A percentile compares a stretch with the other conserved stretches of the same genome.
phyloP scores from a whole-genome alignment of 2,888 invertebrate species.

The Aphodius granarius region DNA sequence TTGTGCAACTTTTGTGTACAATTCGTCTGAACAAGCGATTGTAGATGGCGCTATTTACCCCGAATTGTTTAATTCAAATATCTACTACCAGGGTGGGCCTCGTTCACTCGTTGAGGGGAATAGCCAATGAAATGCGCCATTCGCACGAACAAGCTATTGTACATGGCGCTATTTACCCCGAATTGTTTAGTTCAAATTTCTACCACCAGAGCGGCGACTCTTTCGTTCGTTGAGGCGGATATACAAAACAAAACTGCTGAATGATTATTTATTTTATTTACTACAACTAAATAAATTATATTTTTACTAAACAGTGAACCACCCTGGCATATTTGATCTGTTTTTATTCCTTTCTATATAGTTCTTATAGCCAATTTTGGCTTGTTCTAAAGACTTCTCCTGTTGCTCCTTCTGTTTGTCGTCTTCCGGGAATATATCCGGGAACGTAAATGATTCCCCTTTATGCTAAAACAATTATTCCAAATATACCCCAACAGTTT shows the following conservation, averaged over 20 bases:
- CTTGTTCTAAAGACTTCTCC: conserved; percentile 62
- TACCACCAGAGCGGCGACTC: too few relatives aligned
- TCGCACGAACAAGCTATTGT: too few relatives aligned
- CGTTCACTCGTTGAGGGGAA: too few relatives aligned
- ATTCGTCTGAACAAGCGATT: too few relatives aligned
- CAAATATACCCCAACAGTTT: background rate
- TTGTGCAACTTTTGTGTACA: too few relatives aligned
- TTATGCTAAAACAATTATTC: conserved; percentile 60
- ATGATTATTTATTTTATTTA: conserved; percentile 2
- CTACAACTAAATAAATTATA: background rate
- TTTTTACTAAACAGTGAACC: conserved; percentile 68
- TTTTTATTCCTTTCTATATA: conserved; percentile 67
- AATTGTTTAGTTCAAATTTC: too few relatives aligned
- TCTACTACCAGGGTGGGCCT: too few relatives aligned
- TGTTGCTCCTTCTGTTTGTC: conserved; percentile 60
- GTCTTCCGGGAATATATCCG: conserved; percentile 64
- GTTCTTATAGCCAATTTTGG: conserved; percentile 62
- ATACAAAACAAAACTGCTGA: background rate
- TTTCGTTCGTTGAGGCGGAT: too few relatives aligned
- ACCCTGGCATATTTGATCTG: conserved; percentile 73
- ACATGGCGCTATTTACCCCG: too few relatives aligned
- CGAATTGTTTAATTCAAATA: too few relatives aligned
- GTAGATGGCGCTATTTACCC: too few relatives aligned
- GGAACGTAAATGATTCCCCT: conserved; percentile 73
- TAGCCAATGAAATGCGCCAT: too few relatives aligned